Evolutionary conservation across 2,888 invertebrate species (phyloP), one percentile per base, ranked within the genome.

Genomic region (Eilema griseolum): DNA sequence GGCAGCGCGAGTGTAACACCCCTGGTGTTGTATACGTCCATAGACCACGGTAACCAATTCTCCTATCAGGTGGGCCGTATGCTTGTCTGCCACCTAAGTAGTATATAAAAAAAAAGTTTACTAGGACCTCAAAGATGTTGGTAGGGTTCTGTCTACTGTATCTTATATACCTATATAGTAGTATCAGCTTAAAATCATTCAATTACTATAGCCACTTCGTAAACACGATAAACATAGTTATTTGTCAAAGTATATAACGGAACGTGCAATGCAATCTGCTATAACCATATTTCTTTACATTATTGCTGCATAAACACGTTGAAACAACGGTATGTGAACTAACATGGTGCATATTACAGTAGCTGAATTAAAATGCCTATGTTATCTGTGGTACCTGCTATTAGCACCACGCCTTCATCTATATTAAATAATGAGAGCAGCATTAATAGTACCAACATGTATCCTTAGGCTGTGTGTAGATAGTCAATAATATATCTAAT

Each of bases 391-490:
- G 64, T 56, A 69, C 69, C 59, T 41, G 76, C 70, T 77, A 71
- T 78, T 74, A 79, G 79, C 70, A 81, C 79, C 84, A 79, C 85
- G 85, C 85, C 85, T 76, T 33, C 69, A 70, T 78, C 73, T 75
- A 79, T 84, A 83, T 85, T 78, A 81, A 85, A 85, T 85, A 83
- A 85, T 83, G 81, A 78, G 80, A 78, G 79, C 79, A 69, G 75
- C 20, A 20, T 46, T 46, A 46, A 41, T 41, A 41, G 41, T 4
- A 46, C 7, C 20, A 20, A 46, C 31, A 7, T 1, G 31, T 8
- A 33, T 33, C 31, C 7, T 33, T 33, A 7, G 8, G 31, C 8
- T 8, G 31, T 33, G 31, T 33, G 31, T 33, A 33, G 31, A 8
- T 8, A 33, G 31, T 8, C 31, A 3, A 33, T 33, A 33, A 28